These are phyloP conservation scores for Melanerpes aurifrons DNA, from an alignment of 2,113 vertebrate genomes.

Conservation along the genomic window DNA sequence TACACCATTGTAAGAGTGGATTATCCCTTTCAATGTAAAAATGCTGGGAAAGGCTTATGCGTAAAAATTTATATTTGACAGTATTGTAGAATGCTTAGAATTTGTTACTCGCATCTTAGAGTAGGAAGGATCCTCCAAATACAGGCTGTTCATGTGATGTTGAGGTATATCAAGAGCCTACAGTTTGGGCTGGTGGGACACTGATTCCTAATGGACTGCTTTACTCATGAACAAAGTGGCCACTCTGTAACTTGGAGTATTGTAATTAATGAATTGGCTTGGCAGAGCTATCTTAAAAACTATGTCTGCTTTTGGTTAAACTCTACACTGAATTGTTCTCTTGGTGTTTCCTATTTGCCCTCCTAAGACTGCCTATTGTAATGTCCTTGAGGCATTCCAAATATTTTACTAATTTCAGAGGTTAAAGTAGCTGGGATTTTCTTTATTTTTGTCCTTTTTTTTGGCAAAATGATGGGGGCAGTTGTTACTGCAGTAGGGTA, in stretches of 20 bases:
- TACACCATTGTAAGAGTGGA: background rate
- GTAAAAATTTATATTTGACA: background rate
- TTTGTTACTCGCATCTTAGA: background rate
- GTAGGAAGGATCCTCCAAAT: background rate
- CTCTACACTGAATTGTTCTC: background rate
- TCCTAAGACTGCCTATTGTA: background rate
- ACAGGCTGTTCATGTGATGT: background rate
- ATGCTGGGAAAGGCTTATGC: background rate
- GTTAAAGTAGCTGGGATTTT: background rate
- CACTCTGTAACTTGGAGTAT: background rate
- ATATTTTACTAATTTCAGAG: background rate
- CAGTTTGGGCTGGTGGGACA: background rate
- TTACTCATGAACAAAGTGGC: background rate
- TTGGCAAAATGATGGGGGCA: background rate
- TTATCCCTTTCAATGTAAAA: background rate
- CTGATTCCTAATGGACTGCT: background rate
- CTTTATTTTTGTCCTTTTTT: too few species aligned
- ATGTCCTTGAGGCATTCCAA: background rate
- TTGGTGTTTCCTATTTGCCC: background rate
- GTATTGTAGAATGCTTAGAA: background rate
- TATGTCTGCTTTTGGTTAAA: background rate
- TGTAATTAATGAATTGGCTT: background rate
- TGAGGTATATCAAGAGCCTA: background rate
- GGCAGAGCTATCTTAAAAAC: background rate
- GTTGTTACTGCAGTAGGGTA: background rate